phyloP scores from a whole-genome alignment of 2,888 invertebrate species.

The Leptinotarsa peninsularis region DNA sequence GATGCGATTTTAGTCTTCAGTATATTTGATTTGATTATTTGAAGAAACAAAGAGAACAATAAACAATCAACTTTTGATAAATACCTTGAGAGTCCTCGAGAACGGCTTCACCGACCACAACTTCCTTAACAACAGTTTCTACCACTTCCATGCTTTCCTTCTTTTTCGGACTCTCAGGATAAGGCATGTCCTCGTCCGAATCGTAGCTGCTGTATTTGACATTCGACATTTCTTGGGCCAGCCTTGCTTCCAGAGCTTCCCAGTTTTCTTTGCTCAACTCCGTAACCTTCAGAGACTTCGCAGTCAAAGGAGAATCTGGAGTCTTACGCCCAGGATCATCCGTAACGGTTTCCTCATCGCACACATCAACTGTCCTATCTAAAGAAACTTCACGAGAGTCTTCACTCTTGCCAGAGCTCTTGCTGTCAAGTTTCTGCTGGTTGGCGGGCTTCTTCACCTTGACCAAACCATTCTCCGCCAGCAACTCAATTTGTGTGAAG shows the following conservation, averaged over 20 bases:
- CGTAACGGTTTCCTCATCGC: background rate
- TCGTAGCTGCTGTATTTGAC: conserved; percentile 46
- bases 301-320: background rate
- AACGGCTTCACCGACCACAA: background rate
- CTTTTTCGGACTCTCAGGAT: background rate
- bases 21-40: no score
- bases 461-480: background rate
- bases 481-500: conserved; percentile 6
- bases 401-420: background rate
- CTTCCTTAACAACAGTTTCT: background rate
- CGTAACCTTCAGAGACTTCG: conserved; percentile 43
- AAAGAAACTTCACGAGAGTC: background rate
- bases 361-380: background rate
- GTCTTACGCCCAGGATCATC: background rate
- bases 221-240: conserved; percentile 49
- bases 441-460: background rate
- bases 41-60: no score
- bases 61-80: no score
- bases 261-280: conserved; percentile 62
- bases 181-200: background rate
- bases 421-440: background rate
- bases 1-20: no score
- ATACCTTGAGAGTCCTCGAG: background rate
- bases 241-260: conserved; percentile 62
- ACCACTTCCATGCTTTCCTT: background rate